phyloP scores from a whole-genome alignment of 1,140 invertebrate genomes.

The Dendrolimus kikuchii region DNA sequence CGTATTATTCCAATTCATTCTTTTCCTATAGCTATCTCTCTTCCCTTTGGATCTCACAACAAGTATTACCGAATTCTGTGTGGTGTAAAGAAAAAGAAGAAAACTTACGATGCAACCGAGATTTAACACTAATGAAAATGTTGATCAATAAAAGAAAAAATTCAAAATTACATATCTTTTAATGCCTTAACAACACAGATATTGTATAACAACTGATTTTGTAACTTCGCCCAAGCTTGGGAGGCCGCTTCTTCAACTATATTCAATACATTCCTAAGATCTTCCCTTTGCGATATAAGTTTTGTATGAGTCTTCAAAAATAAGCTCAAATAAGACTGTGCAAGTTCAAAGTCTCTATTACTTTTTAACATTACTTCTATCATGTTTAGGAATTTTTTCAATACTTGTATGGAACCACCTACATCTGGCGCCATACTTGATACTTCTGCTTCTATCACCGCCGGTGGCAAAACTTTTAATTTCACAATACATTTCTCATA shows the following conservation, averaged over 20 bases:
- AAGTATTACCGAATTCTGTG: too few species aligned
- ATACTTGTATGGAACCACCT: constrained; percentile 78
- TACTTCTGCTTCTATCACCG: constrained; percentile 92
- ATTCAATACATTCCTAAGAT: constrained; percentile 74
- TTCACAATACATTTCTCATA: constrained; percentile 77
- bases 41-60: too few species aligned
- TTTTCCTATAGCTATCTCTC: not conserved
- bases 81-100: too few species aligned
- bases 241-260: constrained; percentile 74
- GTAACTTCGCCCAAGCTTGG: constrained; percentile 78
- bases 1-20: too few species aligned
- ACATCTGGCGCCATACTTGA: constrained; percentile 82
- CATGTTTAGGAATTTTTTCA: constrained; percentile 88
- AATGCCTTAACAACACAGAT: constrained; percentile 84
- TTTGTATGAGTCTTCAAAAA: constrained; percentile 91
- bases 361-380: constrained; percentile 81
- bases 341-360: constrained; percentile 92
- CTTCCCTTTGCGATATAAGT: constrained; percentile 72
- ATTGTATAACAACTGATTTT: constrained; percentile 82
- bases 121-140: not conserved
- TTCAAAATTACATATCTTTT: constrained; percentile 75
- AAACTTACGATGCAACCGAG: not conserved
- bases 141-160: constrained; percentile 2
- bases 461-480: constrained; percentile 88
- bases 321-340: constrained; percentile 91